Evolutionary conservation across 2,888 invertebrate genomes (phyloP).

Genomic region (Deilephila elpenor): DNA sequence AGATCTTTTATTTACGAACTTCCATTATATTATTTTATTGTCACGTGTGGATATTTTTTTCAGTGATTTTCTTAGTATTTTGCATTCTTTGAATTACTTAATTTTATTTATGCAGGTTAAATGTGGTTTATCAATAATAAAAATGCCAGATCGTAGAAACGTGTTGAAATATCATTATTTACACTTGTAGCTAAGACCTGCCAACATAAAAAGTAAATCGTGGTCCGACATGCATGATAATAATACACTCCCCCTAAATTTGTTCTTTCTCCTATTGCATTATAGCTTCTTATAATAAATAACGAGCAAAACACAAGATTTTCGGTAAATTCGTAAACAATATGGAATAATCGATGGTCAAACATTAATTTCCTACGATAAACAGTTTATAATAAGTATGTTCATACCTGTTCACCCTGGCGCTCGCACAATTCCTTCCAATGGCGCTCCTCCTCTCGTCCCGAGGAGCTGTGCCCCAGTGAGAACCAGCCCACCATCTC

Average conservation of each 20-base stretch:
- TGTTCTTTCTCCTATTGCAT: too few relatives aligned
- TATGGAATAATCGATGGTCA: too few relatives aligned
- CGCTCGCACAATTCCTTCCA: slow-evolving; percentile 97
- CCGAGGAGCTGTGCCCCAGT: slow-evolving; percentile 95
- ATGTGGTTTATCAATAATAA: background rate
- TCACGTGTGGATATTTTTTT: background rate
- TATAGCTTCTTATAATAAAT: too few relatives aligned
- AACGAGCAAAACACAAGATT: too few relatives aligned
- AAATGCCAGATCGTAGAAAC: background rate
- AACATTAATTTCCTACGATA: too few relatives aligned
- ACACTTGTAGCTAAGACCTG: too few relatives aligned
- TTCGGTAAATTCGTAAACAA: too few relatives aligned
- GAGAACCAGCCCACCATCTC: slow-evolving; percentile 99
- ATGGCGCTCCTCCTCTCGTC: slow-evolving; percentile 95
- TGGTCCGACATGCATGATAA: too few relatives aligned
- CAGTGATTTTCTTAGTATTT: background rate
- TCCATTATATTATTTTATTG: background rate
- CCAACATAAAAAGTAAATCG: too few relatives aligned
- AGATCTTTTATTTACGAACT: slow-evolving; percentile 2
- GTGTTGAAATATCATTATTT: too few relatives aligned
- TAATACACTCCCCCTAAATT: too few relatives aligned
- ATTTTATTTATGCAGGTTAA: background rate
- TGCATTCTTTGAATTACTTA: background rate
- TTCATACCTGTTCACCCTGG: slow-evolving; percentile 91
- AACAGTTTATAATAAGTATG: background rate